These are phyloP conservation scores for Adrianichthys oophorus DNA, from an alignment of 2,797 vertebrate genomes.

Conservation along the genomic window DNA sequence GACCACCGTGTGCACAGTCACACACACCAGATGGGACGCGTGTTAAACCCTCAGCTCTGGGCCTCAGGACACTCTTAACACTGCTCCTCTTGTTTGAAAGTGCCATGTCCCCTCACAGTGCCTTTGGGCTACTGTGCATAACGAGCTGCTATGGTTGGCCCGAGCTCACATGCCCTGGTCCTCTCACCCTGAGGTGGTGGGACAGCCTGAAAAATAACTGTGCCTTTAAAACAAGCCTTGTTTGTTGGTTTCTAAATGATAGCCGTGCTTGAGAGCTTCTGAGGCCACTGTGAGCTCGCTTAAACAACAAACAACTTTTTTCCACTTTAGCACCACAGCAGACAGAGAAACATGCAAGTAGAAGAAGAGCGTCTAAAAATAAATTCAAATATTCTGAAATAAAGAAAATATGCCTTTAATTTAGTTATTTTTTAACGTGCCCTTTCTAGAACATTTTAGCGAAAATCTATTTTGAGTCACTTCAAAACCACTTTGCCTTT, in stretches of 20 bases:
- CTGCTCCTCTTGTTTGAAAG: slow-evolving; percentile 76
- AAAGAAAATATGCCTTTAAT: too few relatives aligned
- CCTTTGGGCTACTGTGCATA: slow-evolving; percentile 65
- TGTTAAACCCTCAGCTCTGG: slow-evolving; percentile 75
- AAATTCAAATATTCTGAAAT: too few relatives aligned
- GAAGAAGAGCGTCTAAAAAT: too few relatives aligned
- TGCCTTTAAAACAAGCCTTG: slow-evolving; percentile 74
- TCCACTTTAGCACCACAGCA: too few relatives aligned
- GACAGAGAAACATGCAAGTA: too few relatives aligned
- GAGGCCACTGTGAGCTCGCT: slow-evolving; percentile 39
- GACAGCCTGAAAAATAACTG: slow-evolving; percentile 69
- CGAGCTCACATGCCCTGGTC: slow-evolving; percentile 76
- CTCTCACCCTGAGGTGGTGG: slow-evolving; percentile 68
- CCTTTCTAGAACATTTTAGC: too few relatives aligned
- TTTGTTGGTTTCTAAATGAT: slow-evolving; percentile 62
- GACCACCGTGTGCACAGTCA: slow-evolving; percentile 71
- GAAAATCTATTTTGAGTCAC: too few relatives aligned
- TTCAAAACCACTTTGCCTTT: too few relatives aligned
- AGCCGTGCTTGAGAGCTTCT: slow-evolving; percentile 45
- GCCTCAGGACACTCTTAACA: slow-evolving; percentile 69
- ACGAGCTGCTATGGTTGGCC: slow-evolving; percentile 73
- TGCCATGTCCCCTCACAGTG: slow-evolving; percentile 65
- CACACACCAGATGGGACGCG: slow-evolving; percentile 75
- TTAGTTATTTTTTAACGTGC: too few relatives aligned
- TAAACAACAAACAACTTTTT: slow-evolving; percentile 43